These are phyloP conservation scores for Proteles cristata DNA, from an alignment of 2,113 vertebrate species.

Conservation along the genomic window DNA sequence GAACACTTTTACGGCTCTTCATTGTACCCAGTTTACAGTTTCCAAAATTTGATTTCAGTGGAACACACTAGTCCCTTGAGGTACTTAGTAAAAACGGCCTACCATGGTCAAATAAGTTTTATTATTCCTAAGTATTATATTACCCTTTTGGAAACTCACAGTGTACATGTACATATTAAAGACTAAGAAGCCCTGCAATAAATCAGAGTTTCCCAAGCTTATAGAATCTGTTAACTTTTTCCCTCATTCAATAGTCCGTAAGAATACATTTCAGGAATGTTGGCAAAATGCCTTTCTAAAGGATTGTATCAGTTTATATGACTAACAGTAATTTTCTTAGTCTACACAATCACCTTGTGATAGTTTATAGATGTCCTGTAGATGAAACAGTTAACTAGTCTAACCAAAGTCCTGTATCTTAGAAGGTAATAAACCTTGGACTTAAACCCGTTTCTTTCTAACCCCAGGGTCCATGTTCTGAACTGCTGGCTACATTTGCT, in stretches of 20 bases:
- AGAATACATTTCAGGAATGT: constrained; percentile 38
- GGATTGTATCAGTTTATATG: constrained; percentile 34
- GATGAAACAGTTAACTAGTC: neutral
- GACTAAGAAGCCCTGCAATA: constrained; percentile 12
- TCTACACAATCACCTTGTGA: neutral
- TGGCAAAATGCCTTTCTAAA: constrained; percentile 31
- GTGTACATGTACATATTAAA: neutral
- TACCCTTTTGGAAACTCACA: constrained; percentile 30
- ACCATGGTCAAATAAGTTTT: neutral
- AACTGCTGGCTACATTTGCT: neutral
- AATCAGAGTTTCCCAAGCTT: constrained; percentile 27
- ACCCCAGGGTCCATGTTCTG: neutral
- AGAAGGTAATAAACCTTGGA: neutral
- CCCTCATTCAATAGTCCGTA: neutral
- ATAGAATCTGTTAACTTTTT: neutral
- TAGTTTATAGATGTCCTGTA: neutral
- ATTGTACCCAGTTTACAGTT: neutral
- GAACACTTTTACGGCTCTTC: neutral
- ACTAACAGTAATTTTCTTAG: constrained; percentile 33
- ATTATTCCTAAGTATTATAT: neutral
- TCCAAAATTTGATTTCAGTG: neutral
- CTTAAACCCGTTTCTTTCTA: neutral
- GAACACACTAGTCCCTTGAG: neutral
- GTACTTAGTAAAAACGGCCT: neutral
- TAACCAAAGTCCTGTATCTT: neutral